These are phyloP conservation scores for Mellilla xanthometata DNA, from an alignment of 2,888 invertebrate species.

Conservation along the genomic window DNA sequence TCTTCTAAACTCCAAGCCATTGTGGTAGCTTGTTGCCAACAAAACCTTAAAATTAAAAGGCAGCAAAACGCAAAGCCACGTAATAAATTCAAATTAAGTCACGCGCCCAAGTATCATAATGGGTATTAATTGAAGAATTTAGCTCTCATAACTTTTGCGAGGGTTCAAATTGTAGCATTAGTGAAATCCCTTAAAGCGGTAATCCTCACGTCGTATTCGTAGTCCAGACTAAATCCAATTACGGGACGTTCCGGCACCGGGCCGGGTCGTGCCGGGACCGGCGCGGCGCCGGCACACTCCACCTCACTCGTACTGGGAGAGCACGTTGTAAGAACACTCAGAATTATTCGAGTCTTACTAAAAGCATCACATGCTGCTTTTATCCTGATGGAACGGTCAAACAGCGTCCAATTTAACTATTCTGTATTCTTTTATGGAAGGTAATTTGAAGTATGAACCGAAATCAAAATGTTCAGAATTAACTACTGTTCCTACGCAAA, in stretches of 20 bases:
- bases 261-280: constrained; percentile 1
- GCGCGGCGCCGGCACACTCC: not conserved
- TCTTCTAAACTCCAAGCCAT: too few species aligned
- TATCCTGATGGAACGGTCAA: constrained; percentile 13
- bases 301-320: constrained; percentile 11
- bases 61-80: constrained; percentile 13
- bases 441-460: too few species aligned
- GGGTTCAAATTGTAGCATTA: constrained; percentile 50
- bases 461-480: too few species aligned
- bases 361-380: constrained; percentile 24
- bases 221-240: constrained; percentile 77
- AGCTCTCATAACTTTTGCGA: constrained; percentile 35
- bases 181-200: constrained; percentile 57
- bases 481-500: too few species aligned
- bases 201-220: constrained; percentile 68
- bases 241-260: constrained; percentile 32
- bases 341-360: constrained; percentile 32
- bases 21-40: constrained; percentile 3
- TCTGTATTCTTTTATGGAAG: not conserved
- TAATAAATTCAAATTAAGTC: constrained; percentile 28
- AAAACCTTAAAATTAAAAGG: constrained; percentile 14
- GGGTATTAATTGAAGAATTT: constrained; percentile 36
- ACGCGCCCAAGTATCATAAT: constrained; percentile 27
- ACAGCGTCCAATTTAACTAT: constrained; percentile 2
- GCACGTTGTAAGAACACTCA: constrained; percentile 31